Conservation (phyloP, 2,888 invertebrate species). For the Drosophila robusta region DNA sequence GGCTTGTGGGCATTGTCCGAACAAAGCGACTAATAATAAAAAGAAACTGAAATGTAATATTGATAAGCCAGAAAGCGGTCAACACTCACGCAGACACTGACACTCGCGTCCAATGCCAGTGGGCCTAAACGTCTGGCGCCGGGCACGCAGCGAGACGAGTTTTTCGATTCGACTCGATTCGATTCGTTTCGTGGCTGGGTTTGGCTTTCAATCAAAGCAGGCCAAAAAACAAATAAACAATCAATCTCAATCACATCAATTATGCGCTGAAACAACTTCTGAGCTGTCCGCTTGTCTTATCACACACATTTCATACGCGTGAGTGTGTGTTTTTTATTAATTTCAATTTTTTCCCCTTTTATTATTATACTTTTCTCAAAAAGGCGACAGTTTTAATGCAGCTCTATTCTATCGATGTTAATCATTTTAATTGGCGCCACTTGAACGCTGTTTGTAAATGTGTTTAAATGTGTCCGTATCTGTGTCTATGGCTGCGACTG, state of each 20-base stretch:
- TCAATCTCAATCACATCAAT: conserved; percentile 81
- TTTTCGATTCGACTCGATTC: conserved; percentile 6
- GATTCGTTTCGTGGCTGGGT: conserved; percentile 20
- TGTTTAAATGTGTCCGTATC: conserved; percentile 1
- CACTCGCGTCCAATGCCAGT: conserved; percentile 42
- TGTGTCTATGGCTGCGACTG: not conserved
- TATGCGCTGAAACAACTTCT: conserved; percentile 72
- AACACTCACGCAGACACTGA: conserved; percentile 33
- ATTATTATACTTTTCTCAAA: conserved; percentile 21
- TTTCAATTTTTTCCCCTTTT: conserved; percentile 20
- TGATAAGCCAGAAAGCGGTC: conserved; percentile 75
- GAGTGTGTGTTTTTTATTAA: conserved; percentile 20
- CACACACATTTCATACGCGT: conserved; percentile 25
- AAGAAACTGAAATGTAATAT: conserved; percentile 70
- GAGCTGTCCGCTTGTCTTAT: conserved; percentile 65
- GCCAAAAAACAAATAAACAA: conserved; percentile 73
- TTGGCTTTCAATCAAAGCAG: conserved; percentile 54
- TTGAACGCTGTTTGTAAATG: conserved; percentile 48
- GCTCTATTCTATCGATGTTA: conserved; percentile 69
- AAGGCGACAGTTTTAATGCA: conserved; percentile 56
- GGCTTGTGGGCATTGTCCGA: conserved; percentile 45
- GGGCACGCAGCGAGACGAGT: conserved; percentile 14
- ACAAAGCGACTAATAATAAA: conserved; percentile 47
- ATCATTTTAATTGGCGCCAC: conserved; percentile 80
- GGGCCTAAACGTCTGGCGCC: conserved; percentile 64